A percentile compares a stretch with the other conserved stretches of the same genome.
phyloP scores from a whole-genome alignment of 2,888 invertebrate species.

The Meteorus colon region DNA sequence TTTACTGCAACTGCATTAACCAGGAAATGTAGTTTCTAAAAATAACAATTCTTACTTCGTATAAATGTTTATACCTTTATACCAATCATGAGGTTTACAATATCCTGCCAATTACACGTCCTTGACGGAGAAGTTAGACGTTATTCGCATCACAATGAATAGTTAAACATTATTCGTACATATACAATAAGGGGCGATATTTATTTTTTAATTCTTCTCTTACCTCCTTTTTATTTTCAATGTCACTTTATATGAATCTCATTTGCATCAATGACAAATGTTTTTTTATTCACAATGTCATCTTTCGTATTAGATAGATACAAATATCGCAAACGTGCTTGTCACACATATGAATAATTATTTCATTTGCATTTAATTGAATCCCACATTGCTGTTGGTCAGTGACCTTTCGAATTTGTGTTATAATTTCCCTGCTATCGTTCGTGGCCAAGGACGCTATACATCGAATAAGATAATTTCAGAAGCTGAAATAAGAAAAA shows the following conservation, averaged over 20 bases:
- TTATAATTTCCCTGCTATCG: background rate
- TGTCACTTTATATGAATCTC: background rate
- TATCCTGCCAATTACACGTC: constrained; percentile 1
- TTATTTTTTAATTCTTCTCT: background rate
- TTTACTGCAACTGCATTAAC: background rate
- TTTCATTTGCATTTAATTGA: background rate
- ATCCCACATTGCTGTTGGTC: background rate
- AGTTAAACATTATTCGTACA: background rate
- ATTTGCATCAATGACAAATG: constrained; percentile 7
- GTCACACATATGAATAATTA: too few species aligned
- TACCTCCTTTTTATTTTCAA: background rate
- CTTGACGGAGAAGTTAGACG: background rate
- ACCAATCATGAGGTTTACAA: background rate
- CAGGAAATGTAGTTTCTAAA: background rate
- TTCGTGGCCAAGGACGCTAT: background rate
- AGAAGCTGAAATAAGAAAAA: constrained; percentile 11
- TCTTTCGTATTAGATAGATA: background rate
- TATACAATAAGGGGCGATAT: background rate
- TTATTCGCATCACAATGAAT: constrained; percentile 3
- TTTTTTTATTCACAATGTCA: constrained; percentile 1
- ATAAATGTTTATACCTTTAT: background rate
- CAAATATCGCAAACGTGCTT: too few species aligned
- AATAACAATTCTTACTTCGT: background rate
- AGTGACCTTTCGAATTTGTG: background rate
- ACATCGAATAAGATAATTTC: constrained; percentile 12